These are phyloP conservation scores for Alca torda DNA, from an alignment of 2,797 vertebrate species.

Conservation along the genomic window DNA sequence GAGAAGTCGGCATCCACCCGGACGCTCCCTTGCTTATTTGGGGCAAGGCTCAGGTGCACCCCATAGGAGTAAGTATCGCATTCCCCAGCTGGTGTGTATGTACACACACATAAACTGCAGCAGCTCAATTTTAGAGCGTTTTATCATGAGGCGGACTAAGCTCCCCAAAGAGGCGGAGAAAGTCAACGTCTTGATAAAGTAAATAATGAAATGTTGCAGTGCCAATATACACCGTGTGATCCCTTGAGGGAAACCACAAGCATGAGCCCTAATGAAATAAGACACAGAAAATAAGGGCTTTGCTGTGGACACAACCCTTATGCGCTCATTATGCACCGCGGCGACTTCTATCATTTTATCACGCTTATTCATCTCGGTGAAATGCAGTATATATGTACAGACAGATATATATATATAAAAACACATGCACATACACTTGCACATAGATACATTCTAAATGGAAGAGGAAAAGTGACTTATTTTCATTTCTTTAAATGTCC, in stretches of 20 bases:
- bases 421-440: background rate
- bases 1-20: background rate
- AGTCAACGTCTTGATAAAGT: conserved; percentile 23
- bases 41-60: background rate
- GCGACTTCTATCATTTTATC: background rate
- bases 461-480: background rate
- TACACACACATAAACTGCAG: background rate
- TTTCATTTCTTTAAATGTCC: background rate
- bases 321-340: background rate
- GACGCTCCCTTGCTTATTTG: background rate
- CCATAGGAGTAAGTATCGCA: background rate
- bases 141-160: background rate
- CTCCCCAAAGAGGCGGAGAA: background rate
- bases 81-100: background rate
- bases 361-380: background rate
- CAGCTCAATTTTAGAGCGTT: conserved; percentile 1
- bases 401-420: background rate
- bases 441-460: background rate
- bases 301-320: background rate
- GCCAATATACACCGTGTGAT: background rate
- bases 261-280: background rate
- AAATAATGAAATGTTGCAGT: conserved; percentile 49
- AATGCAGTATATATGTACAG: background rate
- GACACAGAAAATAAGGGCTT: background rate
- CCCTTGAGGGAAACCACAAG: conserved; percentile 12